A percentile compares a stretch with the other conserved stretches of the same genome.
Conservation (phyloP, 2,113 vertebrate genomes). For the Tetrao urogallus region DNA sequence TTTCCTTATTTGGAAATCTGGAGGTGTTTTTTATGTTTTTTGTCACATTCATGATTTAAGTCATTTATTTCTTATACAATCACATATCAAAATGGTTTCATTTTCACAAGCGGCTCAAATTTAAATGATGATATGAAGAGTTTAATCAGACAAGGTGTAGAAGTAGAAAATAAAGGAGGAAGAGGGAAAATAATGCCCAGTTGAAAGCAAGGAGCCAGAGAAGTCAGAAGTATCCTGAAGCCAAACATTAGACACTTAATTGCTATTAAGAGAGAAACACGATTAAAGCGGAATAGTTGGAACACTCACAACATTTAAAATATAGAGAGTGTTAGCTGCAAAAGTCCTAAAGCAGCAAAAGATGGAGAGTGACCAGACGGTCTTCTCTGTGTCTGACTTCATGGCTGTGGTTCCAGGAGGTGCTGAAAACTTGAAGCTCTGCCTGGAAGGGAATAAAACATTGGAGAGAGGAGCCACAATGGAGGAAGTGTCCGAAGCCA, state of each 20-base stretch:
- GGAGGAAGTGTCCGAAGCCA: conserved; percentile 61
- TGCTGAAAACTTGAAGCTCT: conserved; percentile 50
- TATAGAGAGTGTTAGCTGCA: neutral
- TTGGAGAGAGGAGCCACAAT: conserved; percentile 65
- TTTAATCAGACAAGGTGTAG: neutral
- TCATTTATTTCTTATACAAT: neutral
- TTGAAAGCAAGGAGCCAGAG: neutral
- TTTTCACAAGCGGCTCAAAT: neutral
- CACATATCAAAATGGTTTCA: neutral
- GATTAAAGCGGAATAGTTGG: neutral
- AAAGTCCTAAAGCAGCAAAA: neutral
- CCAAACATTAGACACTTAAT: neutral
- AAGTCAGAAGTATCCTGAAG: neutral
- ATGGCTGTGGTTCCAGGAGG: conserved; percentile 8
- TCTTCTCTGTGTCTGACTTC: neutral
- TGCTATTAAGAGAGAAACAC: neutral
- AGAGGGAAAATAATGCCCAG: neutral
- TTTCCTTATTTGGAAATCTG: neutral
- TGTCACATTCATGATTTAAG: neutral
- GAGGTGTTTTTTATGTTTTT: neutral
- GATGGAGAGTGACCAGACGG: neutral
- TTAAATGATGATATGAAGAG: neutral
- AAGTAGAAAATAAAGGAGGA: neutral
- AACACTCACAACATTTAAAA: neutral
- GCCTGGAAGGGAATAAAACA: conserved; percentile 54